Base-by-base conservation (phyloP, 2,797 vertebrate genomes). In the Tachyglossus aculeatus region DNA sequence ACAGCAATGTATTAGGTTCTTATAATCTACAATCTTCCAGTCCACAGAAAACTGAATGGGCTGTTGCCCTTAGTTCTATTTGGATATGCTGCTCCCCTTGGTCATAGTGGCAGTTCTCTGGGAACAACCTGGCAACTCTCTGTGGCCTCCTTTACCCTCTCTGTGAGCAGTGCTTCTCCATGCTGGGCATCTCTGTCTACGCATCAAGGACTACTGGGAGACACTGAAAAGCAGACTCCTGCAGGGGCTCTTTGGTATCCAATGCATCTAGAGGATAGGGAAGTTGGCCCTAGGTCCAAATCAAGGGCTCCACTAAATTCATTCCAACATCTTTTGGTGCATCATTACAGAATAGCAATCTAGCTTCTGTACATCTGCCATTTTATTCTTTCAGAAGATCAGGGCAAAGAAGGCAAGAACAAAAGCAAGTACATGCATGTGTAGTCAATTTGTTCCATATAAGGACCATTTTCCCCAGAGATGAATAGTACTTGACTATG, bases 401-500 rank as follows among this genome's bases (percentile, higher is more conserved):
- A 72, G 71, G 67, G 41, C 78, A 61, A 43, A 78, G 40, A 44
- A 81, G 64, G 64, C 62, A 67, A 82, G 75, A 84, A 75, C 1
- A 59, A 37, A 84, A 89, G 80, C 82, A 89, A 81, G 81, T 34
- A 81, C 65, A 74, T 55, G 69, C 70, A 22, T 31, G 32, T 63
- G 48, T 0, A 3, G n/a, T 13, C 4, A 52, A 39, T 59, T n/a
- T n/a, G n/a, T n/a, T n/a, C n/a, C n/a, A n/a, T n/a, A n/a, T n/a
- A n/a, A n/a, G n/a, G n/a, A n/a, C n/a, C n/a, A n/a, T n/a, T n/a
- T n/a, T n/a, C n/a, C n/a, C n/a, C n/a, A n/a, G n/a, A n/a, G n/a
- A n/a, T n/a, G n/a, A n/a, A n/a, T n/a, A n/a, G n/a, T n/a, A n/a
- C n/a, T n/a, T n/a, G n/a, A n/a, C n/a, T n/a, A n/a, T n/a, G n/a